phyloP scores from a whole-genome alignment of 2,888 invertebrate species.

The Melinaea menophilus region DNA sequence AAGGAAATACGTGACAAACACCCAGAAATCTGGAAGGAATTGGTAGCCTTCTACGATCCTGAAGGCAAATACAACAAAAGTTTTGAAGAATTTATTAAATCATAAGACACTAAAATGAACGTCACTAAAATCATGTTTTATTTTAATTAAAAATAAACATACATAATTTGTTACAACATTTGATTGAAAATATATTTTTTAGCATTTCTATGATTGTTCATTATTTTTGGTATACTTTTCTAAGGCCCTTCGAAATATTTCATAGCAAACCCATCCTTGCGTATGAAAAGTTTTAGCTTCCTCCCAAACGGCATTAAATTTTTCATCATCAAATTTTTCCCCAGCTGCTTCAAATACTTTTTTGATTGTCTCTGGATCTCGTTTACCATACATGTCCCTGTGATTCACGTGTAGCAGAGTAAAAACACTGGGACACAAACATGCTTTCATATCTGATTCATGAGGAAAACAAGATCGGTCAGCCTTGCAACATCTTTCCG shows the following conservation, averaged over 20 bases:
- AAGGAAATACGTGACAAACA: conserved; percentile 75
- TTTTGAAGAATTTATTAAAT: conserved; percentile 56
- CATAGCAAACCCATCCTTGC: conserved; percentile 73
- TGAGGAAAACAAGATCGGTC: conserved; percentile 52
- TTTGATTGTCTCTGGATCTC: conserved; percentile 54
- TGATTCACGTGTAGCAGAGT: conserved; percentile 56
- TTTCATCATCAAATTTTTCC: conserved; percentile 66
- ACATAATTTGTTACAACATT: neutral
- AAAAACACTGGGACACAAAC: conserved; percentile 54
- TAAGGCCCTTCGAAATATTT: conserved; percentile 66
- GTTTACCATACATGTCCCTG: conserved; percentile 60
- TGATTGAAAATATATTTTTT: conserved; percentile 2
- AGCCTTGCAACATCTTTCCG: conserved; percentile 48
- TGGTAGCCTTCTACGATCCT: conserved; percentile 79
- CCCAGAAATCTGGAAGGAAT: conserved; percentile 73
- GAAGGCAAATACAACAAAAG: conserved; percentile 73
- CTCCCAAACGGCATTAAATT: conserved; percentile 71
- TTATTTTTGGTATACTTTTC: conserved; percentile 32
- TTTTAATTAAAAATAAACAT: neutral
- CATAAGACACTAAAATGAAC: conserved; percentile 23
- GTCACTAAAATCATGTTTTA: neutral
- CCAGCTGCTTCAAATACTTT: conserved; percentile 75
- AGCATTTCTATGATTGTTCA: conserved; percentile 19
- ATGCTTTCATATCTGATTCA: conserved; percentile 57
- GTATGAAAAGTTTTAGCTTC: conserved; percentile 70